Conservation (phyloP, 2,113 vertebrate genomes). For the Eolophus roseicapilla region DNA sequence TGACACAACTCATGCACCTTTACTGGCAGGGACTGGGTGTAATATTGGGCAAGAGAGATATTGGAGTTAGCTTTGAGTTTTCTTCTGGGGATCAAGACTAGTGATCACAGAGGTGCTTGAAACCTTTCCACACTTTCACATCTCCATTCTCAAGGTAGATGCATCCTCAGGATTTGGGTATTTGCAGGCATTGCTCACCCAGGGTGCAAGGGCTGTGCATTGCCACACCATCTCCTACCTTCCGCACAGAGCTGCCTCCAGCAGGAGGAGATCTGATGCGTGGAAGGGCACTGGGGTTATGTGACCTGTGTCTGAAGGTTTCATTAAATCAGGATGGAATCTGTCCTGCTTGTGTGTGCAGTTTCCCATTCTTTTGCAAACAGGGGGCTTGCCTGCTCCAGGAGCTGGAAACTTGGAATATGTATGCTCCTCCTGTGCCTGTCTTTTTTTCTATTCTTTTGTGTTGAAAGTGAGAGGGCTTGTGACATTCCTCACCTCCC, state of each 20-base stretch:
- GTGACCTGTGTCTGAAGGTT: background rate
- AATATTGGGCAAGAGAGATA: background rate
- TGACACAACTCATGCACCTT: accelerated
- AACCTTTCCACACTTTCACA: background rate
- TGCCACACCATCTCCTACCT: background rate
- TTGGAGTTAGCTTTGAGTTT: background rate
- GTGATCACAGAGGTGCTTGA: background rate
- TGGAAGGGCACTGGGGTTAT: background rate
- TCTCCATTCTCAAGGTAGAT: background rate
- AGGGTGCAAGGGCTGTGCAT: background rate
- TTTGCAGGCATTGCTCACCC: accelerated
- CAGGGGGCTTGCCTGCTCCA: background rate
- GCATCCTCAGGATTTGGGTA: background rate
- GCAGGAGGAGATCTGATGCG: background rate
- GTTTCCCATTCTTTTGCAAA: background rate
- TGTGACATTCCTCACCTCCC: background rate
- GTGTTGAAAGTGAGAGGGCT: background rate
- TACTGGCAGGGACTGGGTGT: background rate
- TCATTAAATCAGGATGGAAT: background rate
- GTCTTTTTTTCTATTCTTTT: background rate
- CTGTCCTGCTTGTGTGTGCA: background rate
- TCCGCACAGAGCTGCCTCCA: background rate
- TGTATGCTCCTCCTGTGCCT: accelerated
- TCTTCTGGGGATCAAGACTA: background rate
- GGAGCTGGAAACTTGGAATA: background rate